phyloP scores from a whole-genome alignment of 2,888 invertebrate genomes.

The Hemithea aestivaria region DNA sequence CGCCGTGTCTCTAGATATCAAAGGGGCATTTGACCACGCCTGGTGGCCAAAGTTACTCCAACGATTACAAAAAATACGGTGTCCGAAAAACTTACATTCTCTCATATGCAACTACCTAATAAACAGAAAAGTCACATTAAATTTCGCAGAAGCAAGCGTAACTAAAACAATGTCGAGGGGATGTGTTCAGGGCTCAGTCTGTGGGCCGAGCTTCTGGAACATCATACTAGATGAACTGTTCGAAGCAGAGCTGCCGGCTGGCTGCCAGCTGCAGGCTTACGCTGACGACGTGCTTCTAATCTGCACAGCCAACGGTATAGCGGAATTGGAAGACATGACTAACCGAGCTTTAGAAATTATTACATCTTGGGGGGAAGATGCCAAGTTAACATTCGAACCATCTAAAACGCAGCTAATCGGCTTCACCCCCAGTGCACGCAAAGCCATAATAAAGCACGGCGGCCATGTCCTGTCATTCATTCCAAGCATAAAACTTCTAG shows the following conservation, averaged over 20 bases:
- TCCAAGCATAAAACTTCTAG: background rate
- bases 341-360: background rate
- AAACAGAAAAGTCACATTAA: constrained; percentile 11
- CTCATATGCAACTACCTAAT: constrained; percentile 19
- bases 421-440: background rate
- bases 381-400: background rate
- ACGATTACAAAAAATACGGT: constrained; percentile 11
- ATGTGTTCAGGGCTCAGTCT: constrained; percentile 29
- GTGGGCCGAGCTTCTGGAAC: constrained; percentile 29
- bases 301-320: constrained; percentile 25
- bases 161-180: constrained; percentile 22
- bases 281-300: too few species aligned
- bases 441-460: background rate
- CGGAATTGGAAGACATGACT: background rate
- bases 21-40: constrained; percentile 22
- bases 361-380: background rate
- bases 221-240: constrained; percentile 27
- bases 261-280: too few species aligned
- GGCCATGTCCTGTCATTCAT: background rate
- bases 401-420: constrained; percentile 1
- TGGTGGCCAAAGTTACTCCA: constrained; percentile 27
- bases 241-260: background rate
- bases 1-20: constrained; percentile 22
- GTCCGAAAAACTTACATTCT: constrained; percentile 23
- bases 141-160: constrained; percentile 10